phyloP scores from a whole-genome alignment of 2,113 vertebrate species.

The Thalassoma bifasciatum region DNA sequence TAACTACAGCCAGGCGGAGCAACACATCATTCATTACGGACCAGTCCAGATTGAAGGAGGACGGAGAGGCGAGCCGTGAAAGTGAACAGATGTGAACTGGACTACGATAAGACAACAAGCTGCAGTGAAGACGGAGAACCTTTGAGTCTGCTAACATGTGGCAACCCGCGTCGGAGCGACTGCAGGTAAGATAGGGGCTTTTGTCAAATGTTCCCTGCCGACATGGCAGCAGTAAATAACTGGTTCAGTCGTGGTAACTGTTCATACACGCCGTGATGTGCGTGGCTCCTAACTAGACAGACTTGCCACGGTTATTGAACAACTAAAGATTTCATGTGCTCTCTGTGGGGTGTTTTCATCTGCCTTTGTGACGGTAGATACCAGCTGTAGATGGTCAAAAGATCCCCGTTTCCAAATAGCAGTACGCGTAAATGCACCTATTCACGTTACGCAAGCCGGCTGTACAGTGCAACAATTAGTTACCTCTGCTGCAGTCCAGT shows the following conservation, averaged over 20 bases:
- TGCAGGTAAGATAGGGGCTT: slow-evolving; percentile 86
- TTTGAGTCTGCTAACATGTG: slow-evolving; percentile 86
- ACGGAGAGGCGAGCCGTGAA: slow-evolving; percentile 62
- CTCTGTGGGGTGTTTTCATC: neutral
- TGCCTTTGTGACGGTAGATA: neutral
- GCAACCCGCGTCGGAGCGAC: slow-evolving; percentile 95
- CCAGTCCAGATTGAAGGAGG: slow-evolving; percentile 62
- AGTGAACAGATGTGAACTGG: slow-evolving; percentile 85
- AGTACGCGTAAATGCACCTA: slow-evolving; percentile 46
- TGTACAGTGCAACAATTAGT: slow-evolving; percentile 41
- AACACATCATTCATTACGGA: slow-evolving; percentile 75
- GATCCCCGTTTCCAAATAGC: neutral
- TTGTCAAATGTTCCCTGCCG: slow-evolving; percentile 13
- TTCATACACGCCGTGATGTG: slow-evolving; percentile 23
- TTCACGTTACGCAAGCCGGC: slow-evolving; percentile 61
- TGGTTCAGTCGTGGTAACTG: slow-evolving; percentile 2
- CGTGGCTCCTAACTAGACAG: slow-evolving; percentile 21
- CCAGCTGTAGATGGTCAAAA: neutral
- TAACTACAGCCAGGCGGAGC: slow-evolving; percentile 84
- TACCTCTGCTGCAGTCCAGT: slow-evolving; percentile 27
- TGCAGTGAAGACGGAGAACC: slow-evolving; percentile 64
- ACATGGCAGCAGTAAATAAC: slow-evolving; percentile 25
- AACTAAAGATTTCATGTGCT: slow-evolving; percentile 26
- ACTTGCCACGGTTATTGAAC: neutral
- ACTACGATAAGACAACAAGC: slow-evolving; percentile 66